Percentiles rank a stretch among this genome's conserved stretches.
Conservation (phyloP, 37 sponge, comb jelly and placozoan genomes). For the Theonella swinhoei region DNA sequence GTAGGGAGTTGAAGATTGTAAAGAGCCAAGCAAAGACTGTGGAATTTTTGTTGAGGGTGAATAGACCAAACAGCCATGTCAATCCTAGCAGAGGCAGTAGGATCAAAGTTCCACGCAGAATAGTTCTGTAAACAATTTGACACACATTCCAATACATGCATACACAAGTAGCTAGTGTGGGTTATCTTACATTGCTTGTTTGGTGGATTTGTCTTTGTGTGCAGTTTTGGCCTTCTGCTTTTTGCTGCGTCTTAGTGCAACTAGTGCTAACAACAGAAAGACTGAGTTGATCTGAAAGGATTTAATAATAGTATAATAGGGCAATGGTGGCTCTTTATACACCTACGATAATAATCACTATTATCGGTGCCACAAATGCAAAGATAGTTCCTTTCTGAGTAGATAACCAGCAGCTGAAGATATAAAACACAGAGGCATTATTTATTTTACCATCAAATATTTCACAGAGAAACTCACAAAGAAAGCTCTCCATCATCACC, state of each 20-base stretch:
- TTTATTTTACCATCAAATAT: no score
- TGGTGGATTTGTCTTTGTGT: not conserved
- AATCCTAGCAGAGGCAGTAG: not conserved
- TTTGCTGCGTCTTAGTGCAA: not conserved
- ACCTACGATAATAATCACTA: constrained; percentile 55
- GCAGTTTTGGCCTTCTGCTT: not conserved
- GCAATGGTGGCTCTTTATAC: no score
- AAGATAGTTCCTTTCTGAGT: constrained; percentile 42
- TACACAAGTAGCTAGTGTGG: not conserved
- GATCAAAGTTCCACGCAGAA: not conserved
- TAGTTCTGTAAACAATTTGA: not conserved
- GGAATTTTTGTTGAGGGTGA: not conserved
- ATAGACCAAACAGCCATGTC: not conserved
- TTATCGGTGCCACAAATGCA: constrained; percentile 66
- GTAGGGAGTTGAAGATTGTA: not conserved
- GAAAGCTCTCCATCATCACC: constrained; percentile 2
- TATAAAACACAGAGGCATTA: no score
- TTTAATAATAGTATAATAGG: no score
- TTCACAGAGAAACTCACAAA: constrained; percentile 13
- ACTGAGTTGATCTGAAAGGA: not conserved
- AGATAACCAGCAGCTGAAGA: constrained; percentile 72
- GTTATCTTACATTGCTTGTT: not conserved
- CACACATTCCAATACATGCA: no score
- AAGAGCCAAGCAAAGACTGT: not conserved
- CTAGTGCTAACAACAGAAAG: not conserved